Percentiles rank a stretch among this genome's conserved stretches.
phyloP scores from a whole-genome alignment of 37 sponge, comb jelly and placozoan genomes.

The Cliona cf. orientalis region DNA sequence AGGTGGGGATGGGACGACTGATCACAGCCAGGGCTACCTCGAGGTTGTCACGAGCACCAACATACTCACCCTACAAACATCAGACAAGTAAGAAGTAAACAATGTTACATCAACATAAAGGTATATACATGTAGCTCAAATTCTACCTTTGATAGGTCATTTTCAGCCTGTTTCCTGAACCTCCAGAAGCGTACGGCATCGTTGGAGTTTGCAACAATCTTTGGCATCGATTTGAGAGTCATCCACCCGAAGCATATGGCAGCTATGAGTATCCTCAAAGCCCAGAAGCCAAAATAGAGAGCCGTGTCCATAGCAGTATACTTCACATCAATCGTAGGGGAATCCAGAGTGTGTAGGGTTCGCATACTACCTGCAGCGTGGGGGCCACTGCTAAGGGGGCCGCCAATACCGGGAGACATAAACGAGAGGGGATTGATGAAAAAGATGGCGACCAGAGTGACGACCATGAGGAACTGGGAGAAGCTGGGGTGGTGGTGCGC shows the following conservation, averaged over 20 bases:
- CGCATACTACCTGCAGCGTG: slow-evolving; percentile 28
- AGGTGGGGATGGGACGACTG: slow-evolving; percentile 55
- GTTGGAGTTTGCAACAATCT: slow-evolving; percentile 11
- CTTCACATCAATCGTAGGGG: neutral
- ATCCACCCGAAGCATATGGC: slow-evolving; percentile 66
- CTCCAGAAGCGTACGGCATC: slow-evolving; percentile 60
- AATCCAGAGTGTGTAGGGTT: slow-evolving; percentile 20
- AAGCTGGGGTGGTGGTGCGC: neutral
- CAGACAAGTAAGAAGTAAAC: neutral
- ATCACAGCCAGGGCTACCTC: slow-evolving; percentile 55
- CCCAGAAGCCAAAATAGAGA: slow-evolving; percentile 36
- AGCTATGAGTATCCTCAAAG: slow-evolving; percentile 43
- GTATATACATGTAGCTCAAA: no score
- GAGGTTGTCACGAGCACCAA: slow-evolving; percentile 36
- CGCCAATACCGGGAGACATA: neutral
- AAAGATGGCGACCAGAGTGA: slow-evolving; percentile 56
- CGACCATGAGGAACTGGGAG: slow-evolving; percentile 50
- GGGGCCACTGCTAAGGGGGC: neutral
- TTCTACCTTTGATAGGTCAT: slow-evolving; percentile 65
- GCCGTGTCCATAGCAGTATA: neutral
- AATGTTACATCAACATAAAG: neutral
- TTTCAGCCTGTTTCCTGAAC: slow-evolving; percentile 56
- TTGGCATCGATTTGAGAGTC: slow-evolving; percentile 47
- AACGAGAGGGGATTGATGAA: slow-evolving; percentile 62
- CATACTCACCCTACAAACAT: slow-evolving; percentile 44